These are phyloP conservation scores for Porites divaricata DNA, from an alignment of 92 coral and sea anemone species.

Conservation along the genomic window DNA sequence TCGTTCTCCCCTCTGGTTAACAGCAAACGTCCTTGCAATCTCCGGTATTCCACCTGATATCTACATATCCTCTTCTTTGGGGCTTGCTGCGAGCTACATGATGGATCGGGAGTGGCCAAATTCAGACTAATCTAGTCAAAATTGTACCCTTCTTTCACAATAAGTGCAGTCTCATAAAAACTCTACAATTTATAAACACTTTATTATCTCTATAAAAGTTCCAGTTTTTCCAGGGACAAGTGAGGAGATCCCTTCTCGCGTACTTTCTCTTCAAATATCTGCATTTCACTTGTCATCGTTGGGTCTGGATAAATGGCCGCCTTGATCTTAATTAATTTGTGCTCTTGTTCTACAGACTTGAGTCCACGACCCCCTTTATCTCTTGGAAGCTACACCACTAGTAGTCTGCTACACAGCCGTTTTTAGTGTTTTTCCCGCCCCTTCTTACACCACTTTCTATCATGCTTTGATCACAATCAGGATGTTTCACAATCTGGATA, in stretches of 20 bases:
- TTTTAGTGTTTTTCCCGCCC: not conserved
- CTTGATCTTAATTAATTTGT: slow-evolving; percentile 44
- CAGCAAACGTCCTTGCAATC: too few relatives aligned
- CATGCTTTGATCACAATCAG: too few relatives aligned
- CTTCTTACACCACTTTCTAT: too few relatives aligned
- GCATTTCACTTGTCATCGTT: slow-evolving; percentile 34
- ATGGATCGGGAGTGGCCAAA: not conserved
- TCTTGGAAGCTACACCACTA: slow-evolving; percentile 38
- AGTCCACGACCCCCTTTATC: slow-evolving; percentile 47
- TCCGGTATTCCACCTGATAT: not conserved
- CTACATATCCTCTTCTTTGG: not conserved
- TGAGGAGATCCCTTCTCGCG: not conserved
- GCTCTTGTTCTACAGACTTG: slow-evolving; percentile 46
- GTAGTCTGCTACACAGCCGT: slow-evolving; percentile 41
- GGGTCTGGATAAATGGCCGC: slow-evolving; percentile 45
- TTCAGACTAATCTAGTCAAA: not conserved
- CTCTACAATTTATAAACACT: too few relatives aligned
- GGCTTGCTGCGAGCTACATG: not conserved
- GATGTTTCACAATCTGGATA: too few relatives aligned
- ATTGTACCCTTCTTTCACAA: not conserved
- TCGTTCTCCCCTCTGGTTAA: too few relatives aligned
- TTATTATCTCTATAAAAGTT: too few relatives aligned
- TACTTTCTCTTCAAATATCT: slow-evolving; percentile 37
- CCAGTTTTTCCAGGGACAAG: not conserved
- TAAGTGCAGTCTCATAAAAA: too few relatives aligned